Evolutionary conservation across 2,888 invertebrate species (phyloP), one percentile per base, ranked within the genome.

Genomic region (Autographa gamma): DNA sequence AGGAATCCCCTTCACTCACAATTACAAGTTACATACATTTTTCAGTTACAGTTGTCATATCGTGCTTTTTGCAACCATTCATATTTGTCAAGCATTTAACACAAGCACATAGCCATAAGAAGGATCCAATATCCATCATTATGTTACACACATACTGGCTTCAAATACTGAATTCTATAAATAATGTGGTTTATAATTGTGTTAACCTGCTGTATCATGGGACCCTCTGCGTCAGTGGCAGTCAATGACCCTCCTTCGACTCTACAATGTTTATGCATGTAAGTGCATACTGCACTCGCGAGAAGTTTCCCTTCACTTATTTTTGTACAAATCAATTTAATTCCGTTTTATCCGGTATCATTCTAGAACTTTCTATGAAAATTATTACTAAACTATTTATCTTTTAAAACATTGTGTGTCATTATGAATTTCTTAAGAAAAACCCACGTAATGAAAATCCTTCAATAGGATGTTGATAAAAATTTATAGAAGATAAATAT

Each of bases 231-330:
- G 76, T 75, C 76, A 80, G 60, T 73, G 56, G 69, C 71, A 71
- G 81, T 81, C 80, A 58, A 70, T 76, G 76, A 83, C 73, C 81
- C 61, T 58, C 16, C 66, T 58, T 63, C 52, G 56, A 52, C 58
- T 58, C 31, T 59, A 31, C 54, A 59, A 38, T 72, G 48, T 61
- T 60, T 56, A 11, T 43, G 58, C 54, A 34, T 60, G 43, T 18
- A 56, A 48, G 19, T 61, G 38, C 43, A 56, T 18, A 41, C 43
- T 68, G 11, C 11, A 38, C 11, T 38, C 38, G 38, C 38, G 11
- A 38, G 38, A 59, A 60, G 38, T 60, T 31, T 59, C 32, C 62
- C 64, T 69, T 62, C 43, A 31, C 66, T 38, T 43, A 18, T 61
- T 64, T 63, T 48, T 18, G 13, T 64, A 16, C 31, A 62, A 54